These are phyloP conservation scores for Maniola hyperantus DNA, from an alignment of 2,888 invertebrate genomes.

Conservation along the genomic window DNA sequence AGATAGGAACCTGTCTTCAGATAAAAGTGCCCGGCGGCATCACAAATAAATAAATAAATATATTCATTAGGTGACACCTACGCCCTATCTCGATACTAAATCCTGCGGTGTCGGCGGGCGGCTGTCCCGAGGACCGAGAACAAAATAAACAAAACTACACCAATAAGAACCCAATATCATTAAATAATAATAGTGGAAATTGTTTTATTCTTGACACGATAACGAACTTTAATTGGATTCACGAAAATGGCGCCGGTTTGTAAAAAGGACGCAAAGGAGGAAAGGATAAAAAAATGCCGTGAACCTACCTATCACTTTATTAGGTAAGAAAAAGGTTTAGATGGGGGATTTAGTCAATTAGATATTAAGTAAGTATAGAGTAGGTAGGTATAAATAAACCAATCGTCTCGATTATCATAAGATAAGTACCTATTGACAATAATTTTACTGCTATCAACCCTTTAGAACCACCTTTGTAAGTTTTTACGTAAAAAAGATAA, in stretches of 20 bases:
- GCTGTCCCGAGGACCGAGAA: slow-evolving; percentile 62
- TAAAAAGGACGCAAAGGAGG: too few relatives aligned
- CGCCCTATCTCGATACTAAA: slow-evolving; percentile 78
- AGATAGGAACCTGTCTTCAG: slow-evolving; percentile 60
- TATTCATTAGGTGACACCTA: slow-evolving; percentile 82
- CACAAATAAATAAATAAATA: slow-evolving; percentile 82
- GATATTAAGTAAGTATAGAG: too few relatives aligned
- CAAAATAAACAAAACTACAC: slow-evolving; percentile 57
- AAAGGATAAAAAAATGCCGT: too few relatives aligned
- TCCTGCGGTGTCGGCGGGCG: slow-evolving; percentile 73
- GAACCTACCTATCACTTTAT: too few relatives aligned
- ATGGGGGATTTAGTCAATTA: too few relatives aligned
- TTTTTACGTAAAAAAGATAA: too few relatives aligned
- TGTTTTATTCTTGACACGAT: slow-evolving; percentile 41
- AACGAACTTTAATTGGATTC: slow-evolving; percentile 41
- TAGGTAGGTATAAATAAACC: too few relatives aligned
- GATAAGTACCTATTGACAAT: too few relatives aligned
- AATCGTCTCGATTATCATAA: too few relatives aligned
- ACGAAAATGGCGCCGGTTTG: slow-evolving; percentile 31
- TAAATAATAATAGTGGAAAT: slow-evolving; percentile 44
- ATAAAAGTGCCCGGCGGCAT: slow-evolving; percentile 66
- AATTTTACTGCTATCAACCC: too few relatives aligned
- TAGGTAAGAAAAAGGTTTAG: too few relatives aligned
- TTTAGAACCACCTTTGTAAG: too few relatives aligned
- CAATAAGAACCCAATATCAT: slow-evolving; percentile 46